Evolutionary conservation across 1,140 invertebrate genomes (phyloP).

Genomic region (Paralvinella palmiformis): DNA sequence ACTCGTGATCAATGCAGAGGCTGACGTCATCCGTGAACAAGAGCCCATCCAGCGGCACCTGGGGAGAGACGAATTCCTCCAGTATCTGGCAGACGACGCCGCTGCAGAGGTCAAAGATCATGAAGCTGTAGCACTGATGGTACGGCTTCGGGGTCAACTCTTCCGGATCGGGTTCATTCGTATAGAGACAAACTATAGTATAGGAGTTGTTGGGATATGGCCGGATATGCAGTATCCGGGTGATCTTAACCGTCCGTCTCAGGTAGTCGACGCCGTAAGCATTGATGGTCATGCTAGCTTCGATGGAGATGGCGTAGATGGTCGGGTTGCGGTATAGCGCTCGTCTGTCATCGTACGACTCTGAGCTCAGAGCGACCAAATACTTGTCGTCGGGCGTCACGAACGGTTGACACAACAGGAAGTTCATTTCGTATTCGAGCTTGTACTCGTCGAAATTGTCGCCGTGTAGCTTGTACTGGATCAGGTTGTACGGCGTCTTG

Average conservation of each 20-base stretch:
- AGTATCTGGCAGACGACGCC: constrained; percentile 31
- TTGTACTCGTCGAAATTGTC: constrained; percentile 26
- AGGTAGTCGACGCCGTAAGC: constrained; percentile 34
- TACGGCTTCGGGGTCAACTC: constrained; percentile 8
- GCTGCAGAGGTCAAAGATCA: constrained; percentile 30
- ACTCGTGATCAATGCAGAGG: constrained; percentile 36
- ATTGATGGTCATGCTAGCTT: constrained; percentile 27
- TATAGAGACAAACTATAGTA: constrained; percentile 33
- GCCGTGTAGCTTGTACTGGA: constrained; percentile 30
- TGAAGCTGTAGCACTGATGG: constrained; percentile 26
- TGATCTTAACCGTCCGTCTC: constrained; percentile 26
- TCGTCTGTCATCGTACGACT: constrained; percentile 26
- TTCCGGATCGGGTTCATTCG: constrained; percentile 14
- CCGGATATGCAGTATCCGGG: constrained; percentile 31
- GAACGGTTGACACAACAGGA: constrained; percentile 33
- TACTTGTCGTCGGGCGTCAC: constrained; percentile 38
- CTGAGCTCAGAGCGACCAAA: constrained; percentile 35
- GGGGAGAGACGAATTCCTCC: constrained; percentile 32
- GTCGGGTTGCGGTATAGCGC: constrained; percentile 27
- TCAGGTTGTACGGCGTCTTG: constrained; percentile 32
- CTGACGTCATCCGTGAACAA: constrained; percentile 32
- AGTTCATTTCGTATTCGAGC: constrained; percentile 24
- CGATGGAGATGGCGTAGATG: constrained; percentile 34
- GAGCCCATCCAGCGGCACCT: constrained; percentile 13
- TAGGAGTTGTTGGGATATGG: constrained; percentile 28